These are phyloP conservation scores for Antrozous pallidus DNA, from an alignment of 2,797 vertebrate genomes.

Conservation along the genomic window DNA sequence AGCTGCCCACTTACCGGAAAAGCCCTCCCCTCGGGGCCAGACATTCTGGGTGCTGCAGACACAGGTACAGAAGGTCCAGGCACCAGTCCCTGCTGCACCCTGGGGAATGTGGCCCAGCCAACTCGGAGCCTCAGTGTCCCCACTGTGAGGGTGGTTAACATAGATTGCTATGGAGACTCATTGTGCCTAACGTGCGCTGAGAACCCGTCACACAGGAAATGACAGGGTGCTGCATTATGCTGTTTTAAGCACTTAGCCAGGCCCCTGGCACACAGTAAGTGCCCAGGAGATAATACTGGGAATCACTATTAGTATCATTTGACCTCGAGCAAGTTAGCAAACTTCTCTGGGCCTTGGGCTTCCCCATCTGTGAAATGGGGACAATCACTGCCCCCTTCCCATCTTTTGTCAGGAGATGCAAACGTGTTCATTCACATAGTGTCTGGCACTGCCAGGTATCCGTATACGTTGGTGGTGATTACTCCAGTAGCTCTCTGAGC, in stretches of 20 bases:
- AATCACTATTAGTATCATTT: neutral
- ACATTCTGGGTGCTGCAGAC: too few species aligned
- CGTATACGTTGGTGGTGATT: neutral
- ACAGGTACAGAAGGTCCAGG: rapidly evolving
- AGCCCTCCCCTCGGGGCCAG: neutral
- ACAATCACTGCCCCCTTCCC: neutral
- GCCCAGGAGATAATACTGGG: neutral
- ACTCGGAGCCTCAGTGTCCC: neutral
- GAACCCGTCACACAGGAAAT: too few species aligned
- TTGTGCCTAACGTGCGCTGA: rapidly evolving
- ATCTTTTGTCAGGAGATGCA: neutral
- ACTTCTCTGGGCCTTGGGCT: neutral
- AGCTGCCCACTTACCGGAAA: neutral
- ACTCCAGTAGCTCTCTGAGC: neutral
- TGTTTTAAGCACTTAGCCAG: neutral
- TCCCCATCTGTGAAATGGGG: neutral
- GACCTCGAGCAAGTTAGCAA: neutral
- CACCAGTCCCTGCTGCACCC: neutral
- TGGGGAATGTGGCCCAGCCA: too few species aligned
- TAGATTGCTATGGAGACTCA: neutral
- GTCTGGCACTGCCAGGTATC: neutral
- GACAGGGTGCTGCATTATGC: too few species aligned
- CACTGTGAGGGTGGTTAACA: neutral
- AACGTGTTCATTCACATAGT: neutral
- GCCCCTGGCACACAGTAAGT: too few species aligned